Evolutionary conservation across 2,888 invertebrate genomes (phyloP).

Genomic region (Clitarchus hookeri): DNA sequence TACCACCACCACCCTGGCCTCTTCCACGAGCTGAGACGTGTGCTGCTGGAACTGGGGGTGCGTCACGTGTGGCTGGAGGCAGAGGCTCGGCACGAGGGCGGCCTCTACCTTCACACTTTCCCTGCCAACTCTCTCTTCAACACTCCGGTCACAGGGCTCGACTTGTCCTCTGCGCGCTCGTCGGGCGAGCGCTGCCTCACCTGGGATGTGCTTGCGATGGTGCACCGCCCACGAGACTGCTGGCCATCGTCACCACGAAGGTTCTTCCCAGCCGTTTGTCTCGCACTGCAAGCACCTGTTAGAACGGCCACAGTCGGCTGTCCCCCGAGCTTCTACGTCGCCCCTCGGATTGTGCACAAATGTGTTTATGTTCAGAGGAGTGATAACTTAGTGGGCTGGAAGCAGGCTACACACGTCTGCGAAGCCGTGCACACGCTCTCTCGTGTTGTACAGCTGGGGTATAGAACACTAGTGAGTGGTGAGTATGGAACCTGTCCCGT

Average conservation of each 20-base stretch:
- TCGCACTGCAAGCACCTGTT: neutral
- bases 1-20: neutral
- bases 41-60: neutral
- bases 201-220: neutral
- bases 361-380: neutral
- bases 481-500: neutral
- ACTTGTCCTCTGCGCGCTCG: neutral
- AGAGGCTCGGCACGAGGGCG: neutral
- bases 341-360: neutral
- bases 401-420: neutral
- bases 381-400: neutral
- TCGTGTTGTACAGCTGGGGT: neutral
- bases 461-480: neutral
- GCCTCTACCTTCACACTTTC: neutral
- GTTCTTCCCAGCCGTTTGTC: slow-evolving; percentile 11
- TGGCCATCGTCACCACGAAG: neutral
- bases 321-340: neutral
- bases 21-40: neutral
- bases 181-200: neutral
- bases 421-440: neutral
- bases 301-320: neutral
- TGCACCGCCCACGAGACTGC: neutral
- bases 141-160: neutral
- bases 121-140: neutral
- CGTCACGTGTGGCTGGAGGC: neutral